Percentiles rank a stretch among this genome's conserved stretches.
Conservation (phyloP, 2,888 invertebrate species). For the Uropetala carovei region DNA sequence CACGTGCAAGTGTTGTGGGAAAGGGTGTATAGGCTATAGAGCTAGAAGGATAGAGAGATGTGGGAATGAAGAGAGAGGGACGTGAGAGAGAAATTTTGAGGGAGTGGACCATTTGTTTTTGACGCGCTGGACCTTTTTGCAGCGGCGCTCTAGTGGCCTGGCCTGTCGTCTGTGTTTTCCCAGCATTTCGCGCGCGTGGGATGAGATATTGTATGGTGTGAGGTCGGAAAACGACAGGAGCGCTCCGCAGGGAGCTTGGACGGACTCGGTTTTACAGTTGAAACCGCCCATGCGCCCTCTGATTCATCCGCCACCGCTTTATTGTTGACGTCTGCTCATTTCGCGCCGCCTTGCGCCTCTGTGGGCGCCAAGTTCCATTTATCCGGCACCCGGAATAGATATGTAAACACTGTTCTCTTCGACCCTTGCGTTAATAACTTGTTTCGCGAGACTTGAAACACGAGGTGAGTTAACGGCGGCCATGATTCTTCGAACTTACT, state of each 20-base stretch:
- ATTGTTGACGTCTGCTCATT: conserved; percentile 2
- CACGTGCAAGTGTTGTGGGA: background rate
- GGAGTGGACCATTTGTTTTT: conserved; percentile 13
- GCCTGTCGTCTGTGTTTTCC: conserved; percentile 25
- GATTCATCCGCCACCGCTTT: background rate
- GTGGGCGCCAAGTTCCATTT: conserved; percentile 8
- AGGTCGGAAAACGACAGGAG: conserved; percentile 30
- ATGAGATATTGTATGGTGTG: conserved; percentile 26
- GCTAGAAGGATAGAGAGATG: background rate
- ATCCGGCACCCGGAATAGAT: background rate
- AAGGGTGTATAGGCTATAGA: no score
- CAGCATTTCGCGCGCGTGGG: conserved; percentile 19
- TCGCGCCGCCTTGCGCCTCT: background rate
- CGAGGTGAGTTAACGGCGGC: background rate
- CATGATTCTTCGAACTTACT: background rate
- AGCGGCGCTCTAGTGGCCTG: conserved; percentile 1
- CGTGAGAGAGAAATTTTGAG: background rate
- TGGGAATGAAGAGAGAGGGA: background rate
- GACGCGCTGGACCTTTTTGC: background rate
- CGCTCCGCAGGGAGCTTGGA: conserved; percentile 28
- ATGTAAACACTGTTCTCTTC: background rate
- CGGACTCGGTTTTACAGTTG: conserved; percentile 9
- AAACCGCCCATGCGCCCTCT: conserved; percentile 23
- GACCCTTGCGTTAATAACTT: background rate
- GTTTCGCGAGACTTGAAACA: background rate